Evolutionary conservation across 2,888 invertebrate species (phyloP), one percentile per base, ranked within the genome.

Genomic region (Chalcosyrphus nemorum): DNA sequence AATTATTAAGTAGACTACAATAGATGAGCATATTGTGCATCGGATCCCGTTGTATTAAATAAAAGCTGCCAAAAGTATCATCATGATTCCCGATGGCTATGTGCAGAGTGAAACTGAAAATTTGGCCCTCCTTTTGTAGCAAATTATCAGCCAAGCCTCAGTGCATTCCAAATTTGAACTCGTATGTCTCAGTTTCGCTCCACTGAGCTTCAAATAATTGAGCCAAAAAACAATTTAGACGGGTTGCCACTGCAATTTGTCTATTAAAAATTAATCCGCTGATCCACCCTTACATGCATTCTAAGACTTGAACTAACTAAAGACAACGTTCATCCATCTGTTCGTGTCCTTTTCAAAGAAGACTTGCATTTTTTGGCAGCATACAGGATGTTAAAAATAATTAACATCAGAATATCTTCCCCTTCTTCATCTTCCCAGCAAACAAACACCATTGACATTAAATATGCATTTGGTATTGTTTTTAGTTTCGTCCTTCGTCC

Each of bases 231-330:
- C 5, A 45, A 38, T 68, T 63, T 41, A 45, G 54, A 38, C 61
- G 11, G 45, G 11, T 38, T 77, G 45, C 56, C 74, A 63, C 41
- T 74, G 63, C 84, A 54, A 65, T 84, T 84, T 80, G 74, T 45
- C 72, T 84, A 80, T 84, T 84, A 84, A 84, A 80, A 80, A 84
- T 84, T 70, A 75, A 80, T 80, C 57, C 80, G n/a, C 63, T 59
- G 45, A 59, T 59, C 15, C 50, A 1, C 19, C 24, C 0, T 1
- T 9, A 27, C 17, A 17, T 50, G 15, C 15, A 19, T 65, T 38
- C 13, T 41, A 47, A 45, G 47, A n/a, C 35, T 29, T 32, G 11
- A 70, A 32, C 57, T 71, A 65, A 52, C 50, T 47, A 45, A 63
- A 59, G 59, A 68, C 56, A 78, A 35, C 41, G 15, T 45, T 35